Evolutionary conservation across 2,113 vertebrate genomes (phyloP), one percentile per base, ranked within the genome.

Genomic region (Cottus gobio): DNA sequence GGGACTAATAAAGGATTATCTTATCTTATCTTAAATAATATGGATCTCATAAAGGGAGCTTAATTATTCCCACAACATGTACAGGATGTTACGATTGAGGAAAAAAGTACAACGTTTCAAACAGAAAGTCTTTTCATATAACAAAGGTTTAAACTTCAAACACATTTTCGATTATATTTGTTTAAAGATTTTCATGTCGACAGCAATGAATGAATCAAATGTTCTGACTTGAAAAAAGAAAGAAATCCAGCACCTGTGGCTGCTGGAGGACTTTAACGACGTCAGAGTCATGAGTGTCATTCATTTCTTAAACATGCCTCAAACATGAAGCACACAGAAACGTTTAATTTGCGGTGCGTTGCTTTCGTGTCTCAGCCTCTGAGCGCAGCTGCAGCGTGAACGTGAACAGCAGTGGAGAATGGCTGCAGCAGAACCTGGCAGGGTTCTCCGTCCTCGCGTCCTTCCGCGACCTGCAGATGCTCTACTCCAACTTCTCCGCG

Each of bases 381-480:
- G n/a, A n/a, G n/a, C n/a, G n/a, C 11, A 39, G 79, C 78, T 95
- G 94, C 78, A 89, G 72, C 4, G 34, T 12, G 1, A 1, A 60
- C 48, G 79, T n/a, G 1, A 20, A 6, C 63, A 89, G 48, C 80
- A 93, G 84, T n/a, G 64, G 37, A 60, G 82, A 91, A 26, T 95
- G 95, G 95, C 75, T 95, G 73, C 77, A 63, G 62, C 78, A 11
- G 48, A 95, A 95, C 85, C 48, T 94, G 37, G 93, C 93, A 62
- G 64, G 39, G 3, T 95, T 95, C 83, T 79, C 80, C 16, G n/a
- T 0, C 11, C 34, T 94, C 2, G 50, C 65, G 31, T 71, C 90
- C 9, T 44, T 94, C 65, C 0, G 2, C 0, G 91, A 93, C 2
- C 54, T 95, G 0, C 71, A 50, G 72, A 85, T 5, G 36, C 48